Evolutionary conservation across 2,888 invertebrate genomes (phyloP).

Genomic region (Lysandra coridon): DNA sequence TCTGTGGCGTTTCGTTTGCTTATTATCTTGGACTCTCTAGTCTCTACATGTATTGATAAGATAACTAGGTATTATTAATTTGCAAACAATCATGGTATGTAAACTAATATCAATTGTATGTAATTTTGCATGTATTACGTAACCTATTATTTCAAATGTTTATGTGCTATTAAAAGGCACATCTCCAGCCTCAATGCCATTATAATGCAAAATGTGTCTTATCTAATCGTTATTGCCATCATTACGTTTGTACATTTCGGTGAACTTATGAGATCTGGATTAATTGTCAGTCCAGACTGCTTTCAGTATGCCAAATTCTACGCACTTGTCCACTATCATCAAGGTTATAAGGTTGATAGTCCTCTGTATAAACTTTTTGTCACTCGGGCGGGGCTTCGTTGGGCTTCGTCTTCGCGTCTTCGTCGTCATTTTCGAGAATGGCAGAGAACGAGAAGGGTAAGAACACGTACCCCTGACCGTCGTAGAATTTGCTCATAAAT

Average conservation of each 20-base stretch:
- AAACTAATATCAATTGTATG: background rate
- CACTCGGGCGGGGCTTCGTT: conserved; percentile 63
- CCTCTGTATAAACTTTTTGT: conserved; percentile 40
- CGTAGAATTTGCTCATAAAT: conserved; percentile 97
- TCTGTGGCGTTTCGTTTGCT: background rate
- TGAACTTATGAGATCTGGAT: background rate
- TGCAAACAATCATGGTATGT: background rate
- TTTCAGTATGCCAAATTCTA: conserved; percentile 40
- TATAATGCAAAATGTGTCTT: background rate
- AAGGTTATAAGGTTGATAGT: conserved; percentile 33
- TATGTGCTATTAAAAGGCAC: background rate
- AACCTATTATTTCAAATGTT: too few relatives aligned
- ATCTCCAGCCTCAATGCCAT: background rate
- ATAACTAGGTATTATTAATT: background rate
- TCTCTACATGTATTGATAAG: background rate
- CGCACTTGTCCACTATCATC: conserved; percentile 37
- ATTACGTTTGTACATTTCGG: conserved; percentile 9
- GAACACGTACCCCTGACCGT: conserved; percentile 86
- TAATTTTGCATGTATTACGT: background rate
- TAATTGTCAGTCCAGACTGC: background rate
- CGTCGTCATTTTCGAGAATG: conserved; percentile 77
- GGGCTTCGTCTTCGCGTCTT: conserved; percentile 54
- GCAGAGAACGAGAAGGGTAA: conserved; percentile 87
- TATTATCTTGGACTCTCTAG: background rate
- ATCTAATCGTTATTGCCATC: background rate